phyloP scores from a whole-genome alignment of 2,797 vertebrate species.

The Acropternis orthonyx region DNA sequence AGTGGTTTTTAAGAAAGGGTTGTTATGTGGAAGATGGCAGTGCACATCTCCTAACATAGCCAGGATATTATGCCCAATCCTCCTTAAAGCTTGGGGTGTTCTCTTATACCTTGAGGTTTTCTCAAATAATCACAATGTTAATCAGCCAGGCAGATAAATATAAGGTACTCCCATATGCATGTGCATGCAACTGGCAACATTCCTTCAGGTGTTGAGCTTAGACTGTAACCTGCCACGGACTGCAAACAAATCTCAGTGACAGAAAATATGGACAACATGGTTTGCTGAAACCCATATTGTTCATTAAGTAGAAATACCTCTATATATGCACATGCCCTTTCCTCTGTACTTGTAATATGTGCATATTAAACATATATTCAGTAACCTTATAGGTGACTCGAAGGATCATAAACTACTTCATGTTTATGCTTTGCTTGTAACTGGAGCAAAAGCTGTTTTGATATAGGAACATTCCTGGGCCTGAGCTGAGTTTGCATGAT shows the following conservation, averaged over 20 bases:
- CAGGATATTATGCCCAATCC: background rate
- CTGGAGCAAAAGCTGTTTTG: background rate
- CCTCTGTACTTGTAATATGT: background rate
- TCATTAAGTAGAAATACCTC: background rate
- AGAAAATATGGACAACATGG: background rate
- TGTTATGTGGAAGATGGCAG: background rate
- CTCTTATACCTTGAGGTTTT: background rate
- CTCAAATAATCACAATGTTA: background rate
- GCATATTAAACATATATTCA: background rate
- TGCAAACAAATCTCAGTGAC: background rate
- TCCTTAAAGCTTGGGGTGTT: background rate
- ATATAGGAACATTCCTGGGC: background rate
- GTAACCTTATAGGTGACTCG: background rate
- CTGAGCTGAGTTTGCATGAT: background rate
- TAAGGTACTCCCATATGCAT: background rate
- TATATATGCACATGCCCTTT: background rate
- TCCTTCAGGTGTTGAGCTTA: background rate
- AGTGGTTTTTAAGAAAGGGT: background rate
- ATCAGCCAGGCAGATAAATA: background rate
- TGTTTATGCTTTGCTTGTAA: background rate
- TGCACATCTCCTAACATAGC: background rate
- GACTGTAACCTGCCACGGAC: background rate
- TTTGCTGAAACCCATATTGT: background rate
- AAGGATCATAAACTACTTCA: background rate
- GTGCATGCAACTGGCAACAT: background rate